These are phyloP conservation scores for Amitus sp. DNA, from an alignment of 2,888 invertebrate species.

Conservation along the genomic window DNA sequence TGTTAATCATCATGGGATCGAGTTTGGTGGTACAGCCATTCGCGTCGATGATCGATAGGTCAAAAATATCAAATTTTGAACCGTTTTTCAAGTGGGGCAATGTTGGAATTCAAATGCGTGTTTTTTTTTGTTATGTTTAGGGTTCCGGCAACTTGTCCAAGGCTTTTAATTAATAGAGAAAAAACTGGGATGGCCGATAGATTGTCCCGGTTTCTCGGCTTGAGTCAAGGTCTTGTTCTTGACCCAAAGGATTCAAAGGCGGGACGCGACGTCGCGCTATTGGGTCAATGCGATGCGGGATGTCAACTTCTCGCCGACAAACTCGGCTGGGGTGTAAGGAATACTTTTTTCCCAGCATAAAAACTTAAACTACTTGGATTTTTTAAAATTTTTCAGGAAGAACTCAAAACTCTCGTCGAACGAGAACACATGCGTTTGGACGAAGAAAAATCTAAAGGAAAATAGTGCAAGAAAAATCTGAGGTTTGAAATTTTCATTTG, in stretches of 20 bases:
- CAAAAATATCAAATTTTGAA: no score
- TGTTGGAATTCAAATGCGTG: no score
- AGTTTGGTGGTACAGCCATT: slow-evolving; percentile 95
- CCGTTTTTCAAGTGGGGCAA: slow-evolving; percentile 3
- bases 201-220: slow-evolving; percentile 61
- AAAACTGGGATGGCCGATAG: slow-evolving; percentile 65
- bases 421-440: slow-evolving; percentile 70
- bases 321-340: slow-evolving; percentile 81
- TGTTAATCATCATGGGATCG: slow-evolving; percentile 95
- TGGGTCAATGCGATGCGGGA: slow-evolving; percentile 87
- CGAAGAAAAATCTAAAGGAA: slow-evolving; percentile 3
- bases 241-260: slow-evolving; percentile 71
- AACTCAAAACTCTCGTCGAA: slow-evolving; percentile 70
- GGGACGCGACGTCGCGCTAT: slow-evolving; percentile 79
- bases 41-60: slow-evolving; percentile 87
- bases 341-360: not conserved
- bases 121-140: slow-evolving; percentile 55
- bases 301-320: slow-evolving; percentile 78
- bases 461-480: not conserved
- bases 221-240: slow-evolving; percentile 74
- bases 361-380: slow-evolving; percentile 5
- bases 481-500: no score
- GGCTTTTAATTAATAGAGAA: slow-evolving; percentile 89
- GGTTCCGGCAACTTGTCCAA: slow-evolving; percentile 77
- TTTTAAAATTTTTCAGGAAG: slow-evolving; percentile 68